phyloP scores from a whole-genome alignment of 1,140 invertebrate species.

The silkworm (Bombyx mori) region DNA sequence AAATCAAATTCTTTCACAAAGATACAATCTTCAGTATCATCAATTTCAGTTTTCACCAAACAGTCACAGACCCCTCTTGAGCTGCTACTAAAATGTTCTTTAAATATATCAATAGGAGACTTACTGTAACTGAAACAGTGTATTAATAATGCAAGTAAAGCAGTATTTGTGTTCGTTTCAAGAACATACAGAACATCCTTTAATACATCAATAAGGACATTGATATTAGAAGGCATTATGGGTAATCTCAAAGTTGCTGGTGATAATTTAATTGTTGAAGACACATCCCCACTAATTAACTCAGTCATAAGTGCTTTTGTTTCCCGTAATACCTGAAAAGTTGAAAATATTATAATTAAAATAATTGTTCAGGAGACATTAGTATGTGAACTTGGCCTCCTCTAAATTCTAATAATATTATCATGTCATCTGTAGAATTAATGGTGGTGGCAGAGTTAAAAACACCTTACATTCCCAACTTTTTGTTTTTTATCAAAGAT shows the following conservation, averaged over 20 bases:
- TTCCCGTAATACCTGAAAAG: slow-evolving; percentile 55
- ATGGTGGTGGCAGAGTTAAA: too few relatives aligned
- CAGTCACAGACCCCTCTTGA: slow-evolving; percentile 25
- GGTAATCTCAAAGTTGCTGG: slow-evolving; percentile 42
- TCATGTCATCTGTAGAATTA: too few relatives aligned
- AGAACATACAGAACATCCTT: slow-evolving; percentile 56
- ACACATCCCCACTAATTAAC: slow-evolving; percentile 37
- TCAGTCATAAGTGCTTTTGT: slow-evolving; percentile 49
- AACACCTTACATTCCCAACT: too few relatives aligned
- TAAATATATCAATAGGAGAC: slow-evolving; percentile 38
- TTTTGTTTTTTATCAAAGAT: too few relatives aligned
- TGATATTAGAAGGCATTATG: slow-evolving; percentile 49
- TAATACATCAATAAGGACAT: slow-evolving; percentile 54
- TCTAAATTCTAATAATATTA: too few relatives aligned
- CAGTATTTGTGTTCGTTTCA: slow-evolving; percentile 60
- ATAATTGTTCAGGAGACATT: too few relatives aligned
- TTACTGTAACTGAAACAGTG: slow-evolving; percentile 46
- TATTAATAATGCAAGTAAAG: slow-evolving; percentile 45
- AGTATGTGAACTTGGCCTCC: too few relatives aligned
- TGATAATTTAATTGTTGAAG: slow-evolving; percentile 29
- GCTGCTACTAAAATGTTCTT: slow-evolving; percentile 31
- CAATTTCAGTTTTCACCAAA: slow-evolving; percentile 18
- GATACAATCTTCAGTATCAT: slow-evolving; percentile 32
- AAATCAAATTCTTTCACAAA: slow-evolving; percentile 76
- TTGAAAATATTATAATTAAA: slow-evolving; percentile 4